Evolutionary conservation across 1,140 invertebrate species (phyloP).

Genomic region (Himalopsyche phryganea): DNA sequence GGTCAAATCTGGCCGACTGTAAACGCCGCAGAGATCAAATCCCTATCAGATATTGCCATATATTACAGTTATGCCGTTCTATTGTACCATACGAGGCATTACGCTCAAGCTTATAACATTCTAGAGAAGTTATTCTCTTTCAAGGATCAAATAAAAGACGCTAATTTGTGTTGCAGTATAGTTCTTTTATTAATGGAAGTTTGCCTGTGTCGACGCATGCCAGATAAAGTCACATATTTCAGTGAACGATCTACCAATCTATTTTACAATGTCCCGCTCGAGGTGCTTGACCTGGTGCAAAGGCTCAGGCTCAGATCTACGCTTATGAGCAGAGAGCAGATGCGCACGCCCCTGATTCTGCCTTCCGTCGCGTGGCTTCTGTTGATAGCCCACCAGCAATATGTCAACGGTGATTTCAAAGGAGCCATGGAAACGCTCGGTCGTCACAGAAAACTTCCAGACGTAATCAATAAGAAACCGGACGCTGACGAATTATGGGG

Average conservation of each 20-base stretch:
- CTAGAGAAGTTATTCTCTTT: constrained; percentile 57
- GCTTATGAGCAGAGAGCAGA: constrained; percentile 50
- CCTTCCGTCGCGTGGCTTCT: constrained; percentile 48
- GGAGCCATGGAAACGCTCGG: constrained; percentile 54
- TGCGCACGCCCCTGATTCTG: constrained; percentile 47
- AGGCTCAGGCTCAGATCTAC: constrained; percentile 50
- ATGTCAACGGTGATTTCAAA: constrained; percentile 54
- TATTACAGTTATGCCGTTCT: constrained; percentile 82
- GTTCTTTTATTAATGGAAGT: constrained; percentile 51
- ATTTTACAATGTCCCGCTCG: constrained; percentile 39
- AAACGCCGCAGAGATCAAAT: constrained; percentile 47
- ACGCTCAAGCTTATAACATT: constrained; percentile 68
- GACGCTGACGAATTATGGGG: constrained; percentile 54
- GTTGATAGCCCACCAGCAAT: constrained; percentile 56
- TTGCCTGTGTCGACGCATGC: constrained; percentile 43
- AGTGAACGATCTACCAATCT: constrained; percentile 41
- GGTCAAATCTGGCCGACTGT: constrained; percentile 52
- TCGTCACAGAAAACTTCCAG: constrained; percentile 48
- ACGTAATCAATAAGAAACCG: constrained; percentile 25
- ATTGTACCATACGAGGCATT: constrained; percentile 76
- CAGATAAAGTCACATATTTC: constrained; percentile 43
- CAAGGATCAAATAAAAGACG: constrained; percentile 43
- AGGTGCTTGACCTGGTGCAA: constrained; percentile 45
- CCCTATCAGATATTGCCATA: constrained; percentile 43
- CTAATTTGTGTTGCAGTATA: constrained; percentile 44